A percentile compares a stretch with the other conserved stretches of the same genome.
These are phyloP conservation scores for Malurus alboscapulatus DNA, from an alignment of 2,113 vertebrate species.

Conservation along the genomic window DNA sequence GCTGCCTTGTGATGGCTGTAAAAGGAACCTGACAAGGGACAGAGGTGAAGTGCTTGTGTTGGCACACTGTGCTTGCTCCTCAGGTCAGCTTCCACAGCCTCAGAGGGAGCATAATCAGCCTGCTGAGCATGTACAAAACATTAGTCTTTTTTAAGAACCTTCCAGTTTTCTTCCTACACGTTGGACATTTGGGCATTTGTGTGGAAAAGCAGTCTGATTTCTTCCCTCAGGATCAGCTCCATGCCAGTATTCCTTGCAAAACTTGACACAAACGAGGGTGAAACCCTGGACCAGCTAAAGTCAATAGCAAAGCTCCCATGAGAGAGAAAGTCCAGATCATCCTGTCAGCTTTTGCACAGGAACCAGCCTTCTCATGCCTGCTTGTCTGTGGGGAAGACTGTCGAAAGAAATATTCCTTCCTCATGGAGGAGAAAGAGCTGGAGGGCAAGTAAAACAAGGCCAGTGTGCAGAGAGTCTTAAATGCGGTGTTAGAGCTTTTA, in stretches of 20 bases:
- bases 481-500: background rate
- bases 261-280: background rate
- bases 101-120: background rate
- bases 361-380: background rate
- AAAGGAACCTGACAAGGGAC: background rate
- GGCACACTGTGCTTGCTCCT: background rate
- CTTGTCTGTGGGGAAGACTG: background rate
- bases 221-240: background rate
- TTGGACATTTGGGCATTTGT: background rate
- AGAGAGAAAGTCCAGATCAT: background rate
- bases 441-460: background rate
- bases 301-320: background rate
- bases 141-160: background rate
- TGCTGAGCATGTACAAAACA: background rate
- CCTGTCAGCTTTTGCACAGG: background rate
- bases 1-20: background rate
- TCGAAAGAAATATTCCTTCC: background rate
- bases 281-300: background rate
- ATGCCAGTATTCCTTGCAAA: background rate
- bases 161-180: background rate
- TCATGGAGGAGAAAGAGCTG: background rate
- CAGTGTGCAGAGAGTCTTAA: background rate
- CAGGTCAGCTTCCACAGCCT: background rate
- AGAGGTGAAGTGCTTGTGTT: background rate
- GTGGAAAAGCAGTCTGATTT: background rate